These are phyloP conservation scores for Myathropa florea DNA, from an alignment of 2,888 invertebrate genomes.

Conservation along the genomic window DNA sequence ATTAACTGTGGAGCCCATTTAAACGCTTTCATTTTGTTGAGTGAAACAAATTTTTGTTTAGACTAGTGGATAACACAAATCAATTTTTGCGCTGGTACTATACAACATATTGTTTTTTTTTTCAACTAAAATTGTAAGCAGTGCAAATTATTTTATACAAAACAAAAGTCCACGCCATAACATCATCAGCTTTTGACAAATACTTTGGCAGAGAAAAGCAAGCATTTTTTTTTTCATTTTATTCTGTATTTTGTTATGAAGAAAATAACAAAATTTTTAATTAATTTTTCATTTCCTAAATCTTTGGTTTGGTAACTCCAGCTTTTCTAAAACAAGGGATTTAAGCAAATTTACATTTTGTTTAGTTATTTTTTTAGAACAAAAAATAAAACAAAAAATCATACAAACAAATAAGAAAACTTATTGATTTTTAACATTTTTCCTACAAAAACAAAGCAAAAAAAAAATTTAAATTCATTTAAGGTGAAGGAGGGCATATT, in stretches of 20 bases:
- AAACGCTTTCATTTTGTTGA: conserved; percentile 32
- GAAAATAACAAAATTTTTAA: neutral
- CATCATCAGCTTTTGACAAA: conserved; percentile 47
- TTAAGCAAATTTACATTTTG: conserved; percentile 44
- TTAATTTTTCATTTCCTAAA: conserved; percentile 1
- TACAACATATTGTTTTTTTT: conserved; percentile 33
- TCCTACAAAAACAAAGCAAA: conserved; percentile 21
- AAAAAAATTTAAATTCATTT: conserved; percentile 19
- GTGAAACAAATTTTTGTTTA: conserved; percentile 30
- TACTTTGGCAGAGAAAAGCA: conserved; percentile 36
- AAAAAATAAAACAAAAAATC: conserved; percentile 40
- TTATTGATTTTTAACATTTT: conserved; percentile 64
- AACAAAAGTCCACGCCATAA: conserved; percentile 11
- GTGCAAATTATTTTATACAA: conserved; percentile 79
- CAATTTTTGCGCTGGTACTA: conserved; percentile 59
- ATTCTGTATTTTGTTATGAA: conserved; percentile 34
- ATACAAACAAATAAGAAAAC: conserved; percentile 31
- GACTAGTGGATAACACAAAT: conserved; percentile 20
- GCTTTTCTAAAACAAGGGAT: conserved; percentile 42
- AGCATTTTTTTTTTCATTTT: conserved; percentile 29
- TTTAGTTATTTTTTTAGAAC: conserved; percentile 68
- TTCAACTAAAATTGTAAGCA: conserved; percentile 74
- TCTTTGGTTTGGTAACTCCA: conserved; percentile 41
- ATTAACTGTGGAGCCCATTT: neutral
- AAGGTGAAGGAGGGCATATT: conserved; percentile 62